Conservation (phyloP, 2,797 vertebrate genomes). For the Alectoris magna region DNA sequence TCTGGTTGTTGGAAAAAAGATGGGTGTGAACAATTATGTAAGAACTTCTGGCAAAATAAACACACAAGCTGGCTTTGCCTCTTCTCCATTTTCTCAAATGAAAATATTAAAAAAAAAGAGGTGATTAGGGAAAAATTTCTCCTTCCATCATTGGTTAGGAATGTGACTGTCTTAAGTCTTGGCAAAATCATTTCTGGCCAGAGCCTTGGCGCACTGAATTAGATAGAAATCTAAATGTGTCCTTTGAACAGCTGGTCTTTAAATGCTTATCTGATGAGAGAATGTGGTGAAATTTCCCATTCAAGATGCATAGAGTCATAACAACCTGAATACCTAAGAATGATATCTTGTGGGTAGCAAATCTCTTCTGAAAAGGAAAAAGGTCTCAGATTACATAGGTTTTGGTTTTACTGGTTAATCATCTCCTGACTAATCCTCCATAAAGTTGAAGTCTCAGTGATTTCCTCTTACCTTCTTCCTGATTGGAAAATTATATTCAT, state of each 20-base stretch:
- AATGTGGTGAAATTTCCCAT: background rate
- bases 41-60: slow-evolving; percentile 2
- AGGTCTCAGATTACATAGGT: background rate
- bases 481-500: slow-evolving; percentile 10
- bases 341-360: background rate
- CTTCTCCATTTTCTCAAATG: background rate
- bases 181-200: background rate
- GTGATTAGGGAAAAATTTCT: background rate
- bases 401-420: slow-evolving; percentile 16
- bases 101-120: background rate
- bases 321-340: background rate
- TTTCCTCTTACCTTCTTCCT: slow-evolving; percentile 25
- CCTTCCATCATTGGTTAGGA: slow-evolving; percentile 27
- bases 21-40: background rate
- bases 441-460: background rate
- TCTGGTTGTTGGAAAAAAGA: background rate
- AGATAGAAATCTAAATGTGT: background rate
- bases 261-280: slow-evolving; percentile 46
- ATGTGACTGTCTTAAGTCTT: slow-evolving; percentile 31
- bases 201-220: background rate
- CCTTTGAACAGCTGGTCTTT: background rate
- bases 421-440: background rate
- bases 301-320: background rate
- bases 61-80: background rate
- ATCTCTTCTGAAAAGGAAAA: background rate